A percentile compares a stretch with the other conserved stretches of the same genome.
Conservation (phyloP, 2,888 invertebrate genomes). For the Patella pellucida region DNA sequence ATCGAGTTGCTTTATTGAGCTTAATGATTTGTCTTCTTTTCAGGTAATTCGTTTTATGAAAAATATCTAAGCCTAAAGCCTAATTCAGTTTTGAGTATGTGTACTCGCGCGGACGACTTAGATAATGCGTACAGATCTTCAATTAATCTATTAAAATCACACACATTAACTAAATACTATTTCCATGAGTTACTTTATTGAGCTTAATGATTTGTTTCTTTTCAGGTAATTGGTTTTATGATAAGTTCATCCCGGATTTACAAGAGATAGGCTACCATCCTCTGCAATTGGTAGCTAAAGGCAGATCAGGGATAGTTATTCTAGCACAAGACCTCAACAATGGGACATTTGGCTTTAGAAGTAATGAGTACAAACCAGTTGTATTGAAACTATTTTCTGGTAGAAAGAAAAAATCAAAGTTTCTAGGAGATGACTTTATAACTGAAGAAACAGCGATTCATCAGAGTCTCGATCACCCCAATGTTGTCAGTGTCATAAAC, state of each 20-base stretch:
- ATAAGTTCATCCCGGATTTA: slow-evolving; percentile 57
- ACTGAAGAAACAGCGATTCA: slow-evolving; percentile 58
- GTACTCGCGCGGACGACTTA: background rate
- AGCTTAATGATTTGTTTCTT: background rate
- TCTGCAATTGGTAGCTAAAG: slow-evolving; percentile 56
- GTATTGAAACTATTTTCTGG: slow-evolving; percentile 59
- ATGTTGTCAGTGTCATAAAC: slow-evolving; percentile 53
- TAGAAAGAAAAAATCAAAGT: slow-evolving; percentile 38
- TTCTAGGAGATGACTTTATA: slow-evolving; percentile 40
- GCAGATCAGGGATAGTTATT: slow-evolving; percentile 55
- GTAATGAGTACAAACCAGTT: slow-evolving; percentile 45
- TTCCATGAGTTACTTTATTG: background rate
- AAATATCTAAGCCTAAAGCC: background rate
- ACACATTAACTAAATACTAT: background rate
- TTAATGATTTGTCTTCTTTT: background rate
- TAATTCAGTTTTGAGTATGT: background rate
- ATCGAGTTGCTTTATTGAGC: too few relatives aligned
- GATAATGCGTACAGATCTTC: background rate
- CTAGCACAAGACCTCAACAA: slow-evolving; percentile 55
- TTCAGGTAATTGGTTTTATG: slow-evolving; percentile 54
- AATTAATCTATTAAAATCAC: background rate
- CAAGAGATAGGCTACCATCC: slow-evolving; percentile 56
- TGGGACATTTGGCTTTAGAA: slow-evolving; percentile 38
- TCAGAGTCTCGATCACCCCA: slow-evolving; percentile 52
- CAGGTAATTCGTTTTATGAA: slow-evolving; percentile 46